Evolutionary conservation across 2,797 vertebrate species (phyloP), one percentile per base, ranked within the genome.

Genomic region (Pipistrellus nathusii): DNA sequence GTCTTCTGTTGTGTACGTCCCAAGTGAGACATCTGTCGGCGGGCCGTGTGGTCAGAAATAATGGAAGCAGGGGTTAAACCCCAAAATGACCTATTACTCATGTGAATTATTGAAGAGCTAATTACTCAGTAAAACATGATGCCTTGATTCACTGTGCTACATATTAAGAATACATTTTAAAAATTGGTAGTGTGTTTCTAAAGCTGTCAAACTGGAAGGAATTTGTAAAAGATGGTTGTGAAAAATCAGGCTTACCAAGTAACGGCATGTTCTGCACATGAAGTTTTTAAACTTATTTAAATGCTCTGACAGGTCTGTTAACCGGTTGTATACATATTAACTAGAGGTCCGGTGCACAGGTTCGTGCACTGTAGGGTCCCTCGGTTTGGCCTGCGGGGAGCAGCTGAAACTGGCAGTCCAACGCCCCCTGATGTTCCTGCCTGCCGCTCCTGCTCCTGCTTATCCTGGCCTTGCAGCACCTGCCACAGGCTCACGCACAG

Each of bases 11-110:
- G 98, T 98, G 98, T 98, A 98, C 98, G 98, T 98, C 98, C 98
- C 98, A 98, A 99, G 98, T 98, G 98, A 98, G 98, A 98, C 99
- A 99, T 99, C 99, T 99, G 99, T 98, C 97, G 96, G 98, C 98
- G 96, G 98, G 95, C 98, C 84, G 88, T 98, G 98, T 98, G 98
- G 98, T 98, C 97, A 98, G 98, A 96, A 98, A 98, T 98, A 98
- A 98, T 98, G 97, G 97, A 97, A 97, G 97, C 90, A 71, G 93
- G 95, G 97, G 97, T 96, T 96, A 96, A 97, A 84, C 95, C 96
- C 90, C 88, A 25, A 94, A 97, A 91, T 97, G 96, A 97, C 80
- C 97, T 97, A 66, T 96, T 97, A 94, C 91, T 95, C 96, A 95
- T 10, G 84, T 89, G 96, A 96, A 95, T 96, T 94, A 92, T 96